Conservation (phyloP, 2,113 vertebrate genomes). For the Hemiprocne comata region DNA sequence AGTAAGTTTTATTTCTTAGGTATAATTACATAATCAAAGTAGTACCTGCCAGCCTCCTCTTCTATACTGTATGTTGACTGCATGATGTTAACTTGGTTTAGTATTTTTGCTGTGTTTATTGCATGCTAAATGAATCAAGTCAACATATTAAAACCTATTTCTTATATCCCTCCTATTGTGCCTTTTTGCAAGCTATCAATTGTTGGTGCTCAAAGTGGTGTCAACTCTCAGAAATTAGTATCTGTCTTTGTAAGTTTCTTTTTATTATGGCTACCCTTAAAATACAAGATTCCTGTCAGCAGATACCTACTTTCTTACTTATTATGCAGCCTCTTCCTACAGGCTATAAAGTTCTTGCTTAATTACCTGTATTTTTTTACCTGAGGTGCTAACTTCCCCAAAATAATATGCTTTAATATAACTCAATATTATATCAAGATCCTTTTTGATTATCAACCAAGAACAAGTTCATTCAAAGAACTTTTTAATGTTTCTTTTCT, state of each 20-base stretch:
- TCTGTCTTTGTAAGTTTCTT: slow-evolving; percentile 75
- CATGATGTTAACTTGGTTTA: slow-evolving; percentile 52
- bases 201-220: slow-evolving; percentile 74
- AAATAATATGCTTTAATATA: neutral
- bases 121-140: slow-evolving; percentile 61
- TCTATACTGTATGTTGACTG: slow-evolving; percentile 34
- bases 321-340: neutral
- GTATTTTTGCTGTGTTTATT: slow-evolving; percentile 55
- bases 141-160: slow-evolving; percentile 41
- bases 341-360: neutral
- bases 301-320: slow-evolving; percentile 30
- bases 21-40: neutral
- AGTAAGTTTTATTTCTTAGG: slow-evolving; percentile 29
- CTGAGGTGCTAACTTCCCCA: neutral
- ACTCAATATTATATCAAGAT: neutral
- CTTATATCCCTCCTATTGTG: slow-evolving; percentile 64
- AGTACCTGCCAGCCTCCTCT: neutral
- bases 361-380: neutral
- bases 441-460: neutral
- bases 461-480: neutral
- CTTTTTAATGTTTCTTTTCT: neutral
- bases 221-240: slow-evolving; percentile 74
- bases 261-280: slow-evolving; percentile 64
- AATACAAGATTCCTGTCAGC: slow-evolving; percentile 40
- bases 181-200: slow-evolving; percentile 73